These are phyloP conservation scores for Drosophila kuntzei DNA, from an alignment of 2,888 invertebrate genomes.

Conservation along the genomic window DNA sequence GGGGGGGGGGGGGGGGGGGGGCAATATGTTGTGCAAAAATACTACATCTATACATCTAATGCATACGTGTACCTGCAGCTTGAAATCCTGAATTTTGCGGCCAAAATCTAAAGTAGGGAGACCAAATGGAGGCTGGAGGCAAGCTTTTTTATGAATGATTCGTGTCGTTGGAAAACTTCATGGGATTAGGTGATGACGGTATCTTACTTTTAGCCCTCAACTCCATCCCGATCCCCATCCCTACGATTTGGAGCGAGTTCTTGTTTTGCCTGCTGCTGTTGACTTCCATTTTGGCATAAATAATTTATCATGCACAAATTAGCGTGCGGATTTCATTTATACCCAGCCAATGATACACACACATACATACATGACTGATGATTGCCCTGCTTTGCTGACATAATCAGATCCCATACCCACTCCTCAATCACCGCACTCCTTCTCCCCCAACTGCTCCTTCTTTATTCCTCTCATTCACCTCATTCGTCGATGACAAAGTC, in stretches of 20 bases:
- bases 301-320: conserved; percentile 84
- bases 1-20: too few relatives aligned
- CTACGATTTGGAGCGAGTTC: conserved; percentile 29
- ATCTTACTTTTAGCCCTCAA: conserved; percentile 7
- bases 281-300: conserved; percentile 78
- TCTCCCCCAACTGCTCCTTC: not conserved
- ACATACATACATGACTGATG: conserved; percentile 58
- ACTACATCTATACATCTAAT: too few relatives aligned
- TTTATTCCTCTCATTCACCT: not conserved
- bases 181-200: conserved; percentile 56
- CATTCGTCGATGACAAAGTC: conserved; percentile 62
- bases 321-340: conserved; percentile 73
- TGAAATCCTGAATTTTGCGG: conserved; percentile 10
- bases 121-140: conserved; percentile 38
- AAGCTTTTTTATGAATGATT: conserved; percentile 52
- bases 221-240: not conserved
- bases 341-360: conserved; percentile 33
- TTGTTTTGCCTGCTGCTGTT: conserved; percentile 46
- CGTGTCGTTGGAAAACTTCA: conserved; percentile 55
- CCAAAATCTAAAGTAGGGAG: conserved; percentile 29
- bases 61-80: conserved; percentile 15
- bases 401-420: conserved; percentile 26
- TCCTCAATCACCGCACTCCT: not conserved
- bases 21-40: too few relatives aligned
- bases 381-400: conserved; percentile 61